Base-by-base conservation (phyloP, 2,888 invertebrate genomes). In the Tineola bisselliella region DNA sequence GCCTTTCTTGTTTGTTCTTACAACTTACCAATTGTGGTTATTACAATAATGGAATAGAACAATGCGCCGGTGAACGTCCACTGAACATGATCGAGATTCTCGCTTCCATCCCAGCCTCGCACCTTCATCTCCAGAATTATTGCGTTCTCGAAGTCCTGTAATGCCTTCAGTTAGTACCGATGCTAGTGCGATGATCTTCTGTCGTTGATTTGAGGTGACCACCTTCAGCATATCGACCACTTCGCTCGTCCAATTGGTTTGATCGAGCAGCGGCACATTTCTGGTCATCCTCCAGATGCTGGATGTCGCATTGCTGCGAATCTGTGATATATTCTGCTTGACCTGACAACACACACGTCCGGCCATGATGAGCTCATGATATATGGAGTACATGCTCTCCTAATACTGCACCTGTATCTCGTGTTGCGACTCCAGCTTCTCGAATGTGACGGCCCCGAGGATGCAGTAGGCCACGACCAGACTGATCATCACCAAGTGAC, bases 41-140 rank as follows among this genome's bases (percentile, higher is more conserved):
- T 97, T 66, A 97, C 96, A 68, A 97, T 96, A 73, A 98, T 97
- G 67, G 96, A 96, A 87, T 97, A 97, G 84, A 97, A 95, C 17
- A 98, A 88, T 0, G 97, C 94, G 12, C 97, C 97, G 18, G 92
- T 92, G 79, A 93, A 93, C 56, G 94, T 94, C 95, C 96, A 95
- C 77, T 95, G 94, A 62, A 89, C 84, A 73, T 87, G 87, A 1
- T 82, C 79, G 58, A 84, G 76, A 68, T 89, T 90, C 76, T 91
- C 91, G 70, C 90, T 91, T 60, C 96, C 96, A 73, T 96, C 95
- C 95, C 96, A 96, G 4, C 97, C 97, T 63, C 94, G 91, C 63
- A 93, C 92, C 72, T 93, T 94, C 89, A 97, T 96, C 67, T 95
- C 94, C 65, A 90, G 88, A 62, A 96, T 87, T 63, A 97, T 90